A percentile compares a stretch with the other conserved stretches of the same genome.
Conservation (phyloP, 1,140 invertebrate species). For the Megalopta genalis region DNA sequence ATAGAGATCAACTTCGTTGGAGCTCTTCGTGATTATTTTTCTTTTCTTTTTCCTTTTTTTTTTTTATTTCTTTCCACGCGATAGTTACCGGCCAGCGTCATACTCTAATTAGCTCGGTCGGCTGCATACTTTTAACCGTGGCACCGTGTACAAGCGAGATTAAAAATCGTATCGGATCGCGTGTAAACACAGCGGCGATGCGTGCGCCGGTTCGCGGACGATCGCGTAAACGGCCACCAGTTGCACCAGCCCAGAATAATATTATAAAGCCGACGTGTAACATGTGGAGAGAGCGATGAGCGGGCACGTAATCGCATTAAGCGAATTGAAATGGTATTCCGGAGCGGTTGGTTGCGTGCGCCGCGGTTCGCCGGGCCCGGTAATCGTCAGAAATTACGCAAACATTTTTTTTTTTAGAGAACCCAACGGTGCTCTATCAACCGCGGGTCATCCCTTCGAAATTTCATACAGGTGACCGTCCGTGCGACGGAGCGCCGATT, state of each 20-base stretch:
- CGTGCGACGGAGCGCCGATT: too few relatives aligned
- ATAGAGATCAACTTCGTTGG: constrained; percentile 16
- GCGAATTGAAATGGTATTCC: constrained; percentile 62
- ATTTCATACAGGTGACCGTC: too few relatives aligned
- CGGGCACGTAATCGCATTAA: constrained; percentile 59
- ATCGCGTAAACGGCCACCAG: constrained; percentile 34
- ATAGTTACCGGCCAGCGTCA: constrained; percentile 49
- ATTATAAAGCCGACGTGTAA: constrained; percentile 9
- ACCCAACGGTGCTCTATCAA: neutral
- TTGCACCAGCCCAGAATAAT: constrained; percentile 34
- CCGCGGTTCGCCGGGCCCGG: constrained; percentile 40
- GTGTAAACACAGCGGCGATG: neutral
- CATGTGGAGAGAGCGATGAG: constrained; percentile 36
- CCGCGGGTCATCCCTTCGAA: neutral
- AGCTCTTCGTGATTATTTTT: constrained; percentile 31
- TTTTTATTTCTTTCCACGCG: too few relatives aligned
- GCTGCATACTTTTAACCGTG: constrained; percentile 24
- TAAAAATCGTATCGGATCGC: neutral
- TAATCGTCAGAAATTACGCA: constrained; percentile 52
- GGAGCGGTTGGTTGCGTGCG: constrained; percentile 46
- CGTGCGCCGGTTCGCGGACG: neutral
- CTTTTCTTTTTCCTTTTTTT: too few relatives aligned
- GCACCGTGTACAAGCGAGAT: too few relatives aligned
- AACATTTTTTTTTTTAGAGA: constrained; percentile 33
- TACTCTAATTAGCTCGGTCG: constrained; percentile 61